Evolutionary conservation across 2,113 vertebrate species (phyloP).

Genomic region (Platycercus adscitus): DNA sequence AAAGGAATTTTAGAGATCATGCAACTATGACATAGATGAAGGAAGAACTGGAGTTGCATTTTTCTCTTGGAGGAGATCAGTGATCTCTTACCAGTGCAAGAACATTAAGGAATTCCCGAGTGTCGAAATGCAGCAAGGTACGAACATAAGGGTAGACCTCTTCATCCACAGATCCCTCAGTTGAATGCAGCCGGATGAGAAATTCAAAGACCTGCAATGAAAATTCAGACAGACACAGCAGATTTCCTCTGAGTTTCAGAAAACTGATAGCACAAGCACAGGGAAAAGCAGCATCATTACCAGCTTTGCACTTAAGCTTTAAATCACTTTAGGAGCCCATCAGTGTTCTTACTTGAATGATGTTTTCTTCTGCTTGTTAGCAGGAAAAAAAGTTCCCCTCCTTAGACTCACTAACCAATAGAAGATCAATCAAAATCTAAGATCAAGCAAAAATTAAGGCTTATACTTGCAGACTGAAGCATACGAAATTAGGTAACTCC

Average conservation of each 20-base stretch:
- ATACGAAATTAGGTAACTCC: background rate
- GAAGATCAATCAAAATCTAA: background rate
- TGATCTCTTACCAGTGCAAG: conserved; percentile 88
- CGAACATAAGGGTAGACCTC: conserved; percentile 90
- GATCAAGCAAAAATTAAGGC: background rate
- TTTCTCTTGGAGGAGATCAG: background rate
- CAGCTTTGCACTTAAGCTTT: background rate
- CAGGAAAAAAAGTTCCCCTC: background rate
- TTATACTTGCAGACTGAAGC: background rate
- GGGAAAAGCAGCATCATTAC: background rate
- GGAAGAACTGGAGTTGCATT: background rate
- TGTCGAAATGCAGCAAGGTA: conserved; percentile 95
- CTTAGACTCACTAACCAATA: background rate
- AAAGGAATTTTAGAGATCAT: background rate
- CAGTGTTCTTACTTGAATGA: background rate
- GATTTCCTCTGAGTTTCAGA: background rate
- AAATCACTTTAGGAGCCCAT: background rate
- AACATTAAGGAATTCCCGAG: conserved; percentile 96
- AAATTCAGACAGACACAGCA: background rate
- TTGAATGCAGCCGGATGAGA: conserved; percentile 91
- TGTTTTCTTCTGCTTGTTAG: background rate
- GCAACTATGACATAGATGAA: fast-evolving
- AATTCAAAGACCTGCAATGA: conserved; percentile 92
- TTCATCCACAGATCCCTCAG: conserved; percentile 86
- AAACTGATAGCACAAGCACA: background rate